These are phyloP conservation scores for Crematogaster levior DNA, from an alignment of 2,888 invertebrate genomes.

Conservation along the genomic window DNA sequence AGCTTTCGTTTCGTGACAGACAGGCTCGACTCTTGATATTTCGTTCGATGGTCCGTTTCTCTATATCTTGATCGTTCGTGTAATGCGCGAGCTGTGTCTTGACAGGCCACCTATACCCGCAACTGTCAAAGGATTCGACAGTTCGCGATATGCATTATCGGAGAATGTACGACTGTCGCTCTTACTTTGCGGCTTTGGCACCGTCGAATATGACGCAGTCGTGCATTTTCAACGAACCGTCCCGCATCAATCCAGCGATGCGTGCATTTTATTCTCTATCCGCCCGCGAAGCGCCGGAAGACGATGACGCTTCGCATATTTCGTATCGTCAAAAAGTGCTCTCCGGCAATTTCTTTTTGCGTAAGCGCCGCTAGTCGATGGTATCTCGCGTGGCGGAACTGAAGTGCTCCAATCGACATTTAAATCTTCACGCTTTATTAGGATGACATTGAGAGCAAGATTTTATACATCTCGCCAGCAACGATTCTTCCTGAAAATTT, in stretches of 20 bases:
- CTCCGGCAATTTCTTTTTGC: not conserved
- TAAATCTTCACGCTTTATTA: slow-evolving; percentile 38
- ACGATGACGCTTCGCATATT: slow-evolving; percentile 20
- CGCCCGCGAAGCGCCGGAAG: slow-evolving; percentile 13
- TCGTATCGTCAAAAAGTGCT: slow-evolving; percentile 37
- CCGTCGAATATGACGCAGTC: slow-evolving; percentile 4
- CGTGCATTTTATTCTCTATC: slow-evolving; percentile 28
- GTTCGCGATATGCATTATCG: slow-evolving; percentile 62
- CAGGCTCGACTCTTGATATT: slow-evolving; percentile 23
- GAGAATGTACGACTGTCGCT: slow-evolving; percentile 56
- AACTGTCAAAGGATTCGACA: slow-evolving; percentile 36
- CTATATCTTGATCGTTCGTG: slow-evolving; percentile 46
- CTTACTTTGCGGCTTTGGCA: slow-evolving; percentile 59
- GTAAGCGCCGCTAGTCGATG: slow-evolving; percentile 13
- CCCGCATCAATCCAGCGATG: slow-evolving; percentile 23
- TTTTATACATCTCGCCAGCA: not conserved
- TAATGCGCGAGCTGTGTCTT: slow-evolving; percentile 33
- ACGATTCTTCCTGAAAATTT: not conserved
- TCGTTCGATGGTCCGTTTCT: slow-evolving; percentile 24
- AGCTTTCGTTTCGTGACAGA: not conserved
- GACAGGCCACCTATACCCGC: slow-evolving; percentile 30
- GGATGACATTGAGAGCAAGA: not conserved
- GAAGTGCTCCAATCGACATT: slow-evolving; percentile 11
- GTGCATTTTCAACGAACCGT: slow-evolving; percentile 32
- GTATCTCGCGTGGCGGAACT: slow-evolving; percentile 3